These are phyloP conservation scores for Turnix velox DNA, from an alignment of 2,113 vertebrate species.

Conservation along the genomic window DNA sequence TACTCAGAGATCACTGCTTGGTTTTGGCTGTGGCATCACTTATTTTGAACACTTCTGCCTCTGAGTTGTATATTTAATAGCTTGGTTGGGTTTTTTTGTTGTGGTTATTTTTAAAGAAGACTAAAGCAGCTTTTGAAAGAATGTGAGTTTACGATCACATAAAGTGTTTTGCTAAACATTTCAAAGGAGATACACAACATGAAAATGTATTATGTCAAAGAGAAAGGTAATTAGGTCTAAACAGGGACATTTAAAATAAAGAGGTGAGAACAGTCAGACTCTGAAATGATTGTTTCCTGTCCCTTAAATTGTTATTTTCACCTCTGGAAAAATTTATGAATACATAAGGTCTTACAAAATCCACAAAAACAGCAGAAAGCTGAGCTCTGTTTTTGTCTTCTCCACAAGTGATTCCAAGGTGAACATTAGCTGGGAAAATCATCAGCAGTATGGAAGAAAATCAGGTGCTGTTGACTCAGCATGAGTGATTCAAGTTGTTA, in stretches of 20 bases:
- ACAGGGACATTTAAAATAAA: background rate
- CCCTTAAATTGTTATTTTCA: background rate
- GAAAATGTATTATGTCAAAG: background rate
- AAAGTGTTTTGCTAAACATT: background rate
- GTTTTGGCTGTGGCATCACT: background rate
- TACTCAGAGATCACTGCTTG: background rate
- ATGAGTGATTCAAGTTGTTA: background rate
- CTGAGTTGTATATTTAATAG: background rate
- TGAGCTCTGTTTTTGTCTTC: background rate
- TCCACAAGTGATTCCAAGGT: background rate
- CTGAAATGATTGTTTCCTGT: background rate
- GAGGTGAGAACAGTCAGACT: background rate
- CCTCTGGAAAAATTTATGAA: background rate
- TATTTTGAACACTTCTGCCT: background rate
- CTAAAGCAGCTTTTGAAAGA: background rate
- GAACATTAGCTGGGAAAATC: background rate
- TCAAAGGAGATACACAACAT: background rate
- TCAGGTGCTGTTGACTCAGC: background rate
- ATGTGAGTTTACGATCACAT: background rate
- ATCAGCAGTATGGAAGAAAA: background rate
- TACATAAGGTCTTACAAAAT: accelerated
- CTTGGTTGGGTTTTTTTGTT: background rate
- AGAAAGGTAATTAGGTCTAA: background rate
- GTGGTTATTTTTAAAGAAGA: too few relatives aligned
- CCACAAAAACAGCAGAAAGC: background rate